Conservation (phyloP, 2,888 invertebrate genomes). For the Pollenia griseotomentosa region DNA sequence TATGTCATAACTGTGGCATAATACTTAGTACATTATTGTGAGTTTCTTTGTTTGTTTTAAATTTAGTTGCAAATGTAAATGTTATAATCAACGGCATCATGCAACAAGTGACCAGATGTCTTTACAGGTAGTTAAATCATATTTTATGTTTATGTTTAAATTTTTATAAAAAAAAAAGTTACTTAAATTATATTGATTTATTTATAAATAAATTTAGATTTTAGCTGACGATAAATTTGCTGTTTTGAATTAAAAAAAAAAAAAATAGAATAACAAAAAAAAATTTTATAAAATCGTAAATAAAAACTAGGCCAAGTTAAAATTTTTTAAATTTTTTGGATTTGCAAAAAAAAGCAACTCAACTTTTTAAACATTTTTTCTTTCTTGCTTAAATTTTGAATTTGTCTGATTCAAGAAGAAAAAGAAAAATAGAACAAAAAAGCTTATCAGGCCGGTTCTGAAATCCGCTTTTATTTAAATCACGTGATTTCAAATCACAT, state of each 20-base stretch:
- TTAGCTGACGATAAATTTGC: conserved; percentile 10
- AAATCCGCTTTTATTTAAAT: no score
- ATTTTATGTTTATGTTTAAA: conserved; percentile 16
- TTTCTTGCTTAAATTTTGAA: no score
- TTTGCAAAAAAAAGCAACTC: no score
- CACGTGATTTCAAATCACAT: no score
- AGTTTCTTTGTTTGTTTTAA: background rate
- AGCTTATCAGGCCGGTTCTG: no score
- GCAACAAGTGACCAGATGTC: conserved; percentile 49
- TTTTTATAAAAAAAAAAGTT: background rate
- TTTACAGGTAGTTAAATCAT: background rate
- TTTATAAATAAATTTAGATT: conserved; percentile 1
- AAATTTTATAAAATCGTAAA: background rate
- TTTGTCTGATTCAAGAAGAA: no score
- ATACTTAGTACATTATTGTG: conserved; percentile 27
- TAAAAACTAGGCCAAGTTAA: no score
- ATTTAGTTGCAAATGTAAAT: background rate
- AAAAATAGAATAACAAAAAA: no score
- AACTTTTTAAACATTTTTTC: no score
- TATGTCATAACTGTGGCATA: conserved; percentile 58
- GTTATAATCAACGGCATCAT: conserved; percentile 3
- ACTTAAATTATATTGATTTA: conserved; percentile 30
- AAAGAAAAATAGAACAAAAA: no score
- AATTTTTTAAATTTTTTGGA: no score
- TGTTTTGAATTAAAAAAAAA: background rate